Evolutionary conservation across 2,113 vertebrate species (phyloP), one percentile per base, ranked within the genome.

Genomic region (Syngnathus scovelli): DNA sequence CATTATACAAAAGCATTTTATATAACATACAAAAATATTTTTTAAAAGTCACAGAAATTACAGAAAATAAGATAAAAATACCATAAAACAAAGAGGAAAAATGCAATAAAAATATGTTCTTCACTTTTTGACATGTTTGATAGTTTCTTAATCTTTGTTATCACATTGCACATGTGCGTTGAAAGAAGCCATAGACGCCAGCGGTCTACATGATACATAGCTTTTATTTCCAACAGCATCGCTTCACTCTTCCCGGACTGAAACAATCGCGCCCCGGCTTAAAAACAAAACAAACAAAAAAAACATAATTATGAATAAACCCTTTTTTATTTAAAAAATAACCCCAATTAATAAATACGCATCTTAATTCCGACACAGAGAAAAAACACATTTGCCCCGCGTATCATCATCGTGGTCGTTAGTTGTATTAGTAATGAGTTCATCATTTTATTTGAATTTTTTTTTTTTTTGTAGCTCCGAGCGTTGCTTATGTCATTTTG

Each of bases 211-310:
- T 89, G 85, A 87, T 89, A 90, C 86, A 88, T 89, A 87, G 89
- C 79, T 81, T 91, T 91, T 91, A 91, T 92, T 92, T 90, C 80
- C 83, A 67, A 81, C 68, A 79, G 71, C 73, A 70, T 79, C 79
- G 81, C 82, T 89, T 86, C 88, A 86, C 81, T 77, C 86, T 71
- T 72, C 75, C 71, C 75, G 52, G 75, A 81, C 85, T 81, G 80
- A 88, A 88, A 85, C 81, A 76, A 74, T 79, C 77, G 41, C 62
- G 41, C 38, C 78, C 83, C 71, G 65, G 81, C 84, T 70, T 71
- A 81, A 78, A 90, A 85, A 91, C 91, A 91, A 90, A 87, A 89
- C 90, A 46, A 41, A 90, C 82, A 78, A 90, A 85, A 91, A 91
- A 91, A 90, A 87, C 88, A 90, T 87, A 83, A 75, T 90, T 86